phyloP scores from a whole-genome alignment of 1,140 invertebrate species.

The Drosophila mojavensis region DNA sequence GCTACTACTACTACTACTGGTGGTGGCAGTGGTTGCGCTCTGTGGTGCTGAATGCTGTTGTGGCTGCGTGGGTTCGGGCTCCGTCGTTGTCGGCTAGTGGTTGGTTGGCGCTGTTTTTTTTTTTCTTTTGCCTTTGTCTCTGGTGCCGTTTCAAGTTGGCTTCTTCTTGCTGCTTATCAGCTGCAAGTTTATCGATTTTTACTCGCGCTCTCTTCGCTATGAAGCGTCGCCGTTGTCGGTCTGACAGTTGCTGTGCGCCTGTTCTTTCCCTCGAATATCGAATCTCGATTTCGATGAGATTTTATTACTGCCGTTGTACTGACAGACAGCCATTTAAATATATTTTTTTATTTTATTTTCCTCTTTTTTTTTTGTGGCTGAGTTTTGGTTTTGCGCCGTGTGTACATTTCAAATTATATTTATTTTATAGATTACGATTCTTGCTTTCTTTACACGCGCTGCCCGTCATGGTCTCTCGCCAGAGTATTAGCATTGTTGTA shows the following conservation, averaged over 20 bases:
- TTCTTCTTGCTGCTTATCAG: constrained; percentile 39
- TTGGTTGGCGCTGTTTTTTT: constrained; percentile 10
- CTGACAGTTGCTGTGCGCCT: constrained; percentile 74
- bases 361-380: constrained; percentile 14
- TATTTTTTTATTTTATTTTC: not conserved
- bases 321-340: constrained; percentile 30
- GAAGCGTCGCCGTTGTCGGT: constrained; percentile 39
- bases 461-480: constrained; percentile 42
- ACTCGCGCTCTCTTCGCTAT: constrained; percentile 23
- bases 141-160: constrained; percentile 4
- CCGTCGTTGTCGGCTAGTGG: constrained; percentile 20
- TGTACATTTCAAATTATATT: constrained; percentile 69
- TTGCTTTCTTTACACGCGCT: constrained; percentile 47
- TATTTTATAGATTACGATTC: constrained; percentile 75
- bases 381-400: constrained; percentile 27
- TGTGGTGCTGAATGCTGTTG: constrained; percentile 38
- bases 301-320: constrained; percentile 60
- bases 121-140: constrained; percentile 8
- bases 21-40: constrained; percentile 18
- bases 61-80: constrained; percentile 27
- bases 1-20: constrained; percentile 9
- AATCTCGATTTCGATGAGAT: constrained; percentile 84
- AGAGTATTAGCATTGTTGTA: constrained; percentile 41
- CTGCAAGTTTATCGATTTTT: constrained; percentile 69
- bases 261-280: constrained; percentile 84